Base-by-base conservation (phyloP, 2,797 vertebrate species). In the Enteromius unitaeniatus region DNA sequence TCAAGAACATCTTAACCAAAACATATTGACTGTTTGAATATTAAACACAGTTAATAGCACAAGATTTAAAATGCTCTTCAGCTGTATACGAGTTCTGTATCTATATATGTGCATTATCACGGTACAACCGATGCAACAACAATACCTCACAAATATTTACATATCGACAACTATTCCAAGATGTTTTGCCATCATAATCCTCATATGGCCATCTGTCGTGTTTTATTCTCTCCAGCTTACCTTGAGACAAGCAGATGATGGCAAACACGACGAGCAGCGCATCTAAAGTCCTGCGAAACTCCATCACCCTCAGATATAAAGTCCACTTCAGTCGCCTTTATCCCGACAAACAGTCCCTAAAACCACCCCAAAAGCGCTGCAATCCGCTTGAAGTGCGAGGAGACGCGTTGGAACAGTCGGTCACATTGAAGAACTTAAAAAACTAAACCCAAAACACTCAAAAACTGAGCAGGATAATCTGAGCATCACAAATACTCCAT, bases 181-280 rank as follows among this genome's bases (percentile, higher is more conserved):
- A 28, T 21, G 37, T 51, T 64, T 65, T 28, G 17, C 47, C 19
- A n/a, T 19, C 47, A 19, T 47, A 51, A 49, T 53, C 37, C 13
- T 31, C 1, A 74, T 31, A 31, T 49, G 8, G 45, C 6, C 15
- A 67, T 42, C 15, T 19, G 42, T 28, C 37, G 15, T 70, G 26
- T 23, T 26, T n/a, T 11, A 34, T 84, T 65, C 8, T 40, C 42
- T 83, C 26, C 15, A 89, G 92, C 95, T 95, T 87, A 96, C 95
- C 95, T 85, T 93, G 82, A 81, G 90, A 91, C 90, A 92, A 89
- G 92, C 90, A 90, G 90, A 88, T 75, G 88, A 95, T 89, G 21
- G 89, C 86, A 80, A 88, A 90, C 51, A 93, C 73, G 83, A 93
- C 6, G 87, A 91, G 86, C 6, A 94, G 82, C 67, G 89, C 88